Evolutionary conservation across 1,140 invertebrate species (phyloP), one percentile per base, ranked within the genome.

Genomic region (Procambarus virginalis): DNA sequence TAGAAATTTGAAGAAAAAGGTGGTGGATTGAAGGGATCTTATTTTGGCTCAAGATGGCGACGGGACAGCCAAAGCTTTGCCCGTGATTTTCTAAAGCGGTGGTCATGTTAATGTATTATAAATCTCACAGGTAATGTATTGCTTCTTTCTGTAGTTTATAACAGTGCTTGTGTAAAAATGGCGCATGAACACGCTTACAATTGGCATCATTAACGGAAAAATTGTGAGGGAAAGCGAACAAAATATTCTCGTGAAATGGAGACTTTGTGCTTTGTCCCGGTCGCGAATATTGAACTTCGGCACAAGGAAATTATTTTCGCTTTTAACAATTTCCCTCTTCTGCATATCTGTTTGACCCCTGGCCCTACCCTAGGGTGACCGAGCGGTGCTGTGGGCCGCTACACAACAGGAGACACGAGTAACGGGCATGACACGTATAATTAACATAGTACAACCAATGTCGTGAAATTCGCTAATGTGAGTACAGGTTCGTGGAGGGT

Each of bases 241-340:
- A 89, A 89, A 89, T 89, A 89, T 78, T 89, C 87, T 89, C 88
- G 88, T 89, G 81, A 89, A 89, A 89, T 89, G 88, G 82, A 81
- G 86, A 55, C 86, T 73, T 86, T 79, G 70, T 64, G 60, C 77
- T 78, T 81, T 58, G 86, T 70, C 77, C 64, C 22, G 46, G 58
- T 89, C 88, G 88, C 88, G 88, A 89, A 89, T 89, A 89, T 89
- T 84, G 79, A 77, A 68, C 87, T 77, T 68, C 34, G 22, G 58
- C 75, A 60, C 75, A 49, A 55, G 88, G 88, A 79, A 51, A 89
- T 84, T 84, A 84, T 77, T 89, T 89, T 89, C 88, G 88, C 88
- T 89, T 80, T 81, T 82, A 68, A 82, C 3, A 4, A 51, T 34
- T 22, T 60, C 22, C 9, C 49, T 20, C 20, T 5, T 20, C 20